Evolutionary conservation across 2,888 invertebrate species (phyloP).

Genomic region (Lithophane ornitopus): DNA sequence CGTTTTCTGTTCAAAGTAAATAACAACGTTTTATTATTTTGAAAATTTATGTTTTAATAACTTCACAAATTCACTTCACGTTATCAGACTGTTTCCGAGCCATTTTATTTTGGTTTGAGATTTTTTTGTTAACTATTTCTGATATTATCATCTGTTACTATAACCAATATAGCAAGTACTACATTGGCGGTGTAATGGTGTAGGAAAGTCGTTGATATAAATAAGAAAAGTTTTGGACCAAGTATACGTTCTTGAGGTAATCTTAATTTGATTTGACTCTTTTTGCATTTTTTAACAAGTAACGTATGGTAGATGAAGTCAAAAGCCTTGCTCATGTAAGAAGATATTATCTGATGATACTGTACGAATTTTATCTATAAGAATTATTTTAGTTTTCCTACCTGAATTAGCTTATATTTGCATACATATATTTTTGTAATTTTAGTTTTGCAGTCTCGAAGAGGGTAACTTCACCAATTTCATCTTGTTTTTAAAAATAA

Average conservation of each 20-base stretch:
- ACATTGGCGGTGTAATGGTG: not conserved
- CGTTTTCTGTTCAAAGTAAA: conserved; percentile 27
- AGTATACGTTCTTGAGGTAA: not conserved
- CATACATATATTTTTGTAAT: too few species aligned
- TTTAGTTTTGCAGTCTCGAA: too few species aligned
- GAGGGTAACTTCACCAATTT: too few species aligned
- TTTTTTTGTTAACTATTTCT: not conserved
- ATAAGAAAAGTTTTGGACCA: not conserved
- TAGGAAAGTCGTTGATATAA: not conserved
- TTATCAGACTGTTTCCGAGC: not conserved
- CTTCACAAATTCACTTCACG: too few species aligned
- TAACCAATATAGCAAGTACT: not conserved
- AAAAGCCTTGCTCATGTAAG: not conserved
- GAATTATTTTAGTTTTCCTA: too few species aligned
- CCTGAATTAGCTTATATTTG: too few species aligned
- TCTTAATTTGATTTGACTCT: not conserved
- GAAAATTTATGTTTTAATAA: not conserved
- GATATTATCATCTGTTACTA: not conserved
- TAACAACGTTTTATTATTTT: not conserved
- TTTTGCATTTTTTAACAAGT: not conserved
- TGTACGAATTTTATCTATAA: not conserved
- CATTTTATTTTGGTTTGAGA: not conserved
- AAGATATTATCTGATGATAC: not conserved
- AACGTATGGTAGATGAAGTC: too few species aligned
- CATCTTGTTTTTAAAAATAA: too few species aligned